Percentiles rank a stretch among this genome's conserved stretches.
phyloP scores from a whole-genome alignment of 2,797 vertebrate genomes.

The Fistularia tabacaria region DNA sequence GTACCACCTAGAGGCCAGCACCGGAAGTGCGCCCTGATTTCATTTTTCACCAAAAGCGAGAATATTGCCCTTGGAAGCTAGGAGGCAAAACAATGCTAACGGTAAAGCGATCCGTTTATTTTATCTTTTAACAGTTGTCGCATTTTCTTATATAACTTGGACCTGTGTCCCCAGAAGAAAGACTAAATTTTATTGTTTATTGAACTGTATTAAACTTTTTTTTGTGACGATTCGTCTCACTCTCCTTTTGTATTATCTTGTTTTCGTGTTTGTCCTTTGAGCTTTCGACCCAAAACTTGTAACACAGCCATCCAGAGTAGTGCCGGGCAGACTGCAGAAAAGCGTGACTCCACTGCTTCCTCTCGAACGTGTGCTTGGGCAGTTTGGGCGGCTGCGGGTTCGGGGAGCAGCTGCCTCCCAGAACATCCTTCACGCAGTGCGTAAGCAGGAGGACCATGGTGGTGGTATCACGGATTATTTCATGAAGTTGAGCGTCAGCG shows the following conservation, averaged over 20 bases:
- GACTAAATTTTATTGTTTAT: too few relatives aligned
- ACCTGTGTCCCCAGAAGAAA: too few relatives aligned
- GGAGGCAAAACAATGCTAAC: too few relatives aligned
- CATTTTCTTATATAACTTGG: too few relatives aligned
- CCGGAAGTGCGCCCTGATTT: too few relatives aligned
- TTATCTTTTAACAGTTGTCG: too few relatives aligned
- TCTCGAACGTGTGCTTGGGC: constrained; percentile 5
- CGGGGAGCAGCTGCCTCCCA: constrained; percentile 22
- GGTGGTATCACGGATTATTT: background rate
- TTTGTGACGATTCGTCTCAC: background rate
- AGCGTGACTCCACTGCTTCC: constrained; percentile 61
- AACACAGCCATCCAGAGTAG: constrained; percentile 53
- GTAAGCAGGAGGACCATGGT: background rate
- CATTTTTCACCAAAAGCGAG: too few relatives aligned
- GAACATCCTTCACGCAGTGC: background rate
- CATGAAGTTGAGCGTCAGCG: constrained; percentile 1
- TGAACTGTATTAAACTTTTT: constrained; percentile 19
- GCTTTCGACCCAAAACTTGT: background rate
- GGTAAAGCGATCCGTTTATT: too few relatives aligned
- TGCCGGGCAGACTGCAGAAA: constrained; percentile 32
- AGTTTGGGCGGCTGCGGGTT: background rate
- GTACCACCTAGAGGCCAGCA: too few relatives aligned
- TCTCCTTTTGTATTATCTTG: background rate
- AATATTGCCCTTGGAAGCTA: too few relatives aligned
- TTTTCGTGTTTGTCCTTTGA: constrained; percentile 2